These are phyloP conservation scores for Hyles euphorbiae DNA, from an alignment of 1,140 invertebrate genomes.

Conservation along the genomic window DNA sequence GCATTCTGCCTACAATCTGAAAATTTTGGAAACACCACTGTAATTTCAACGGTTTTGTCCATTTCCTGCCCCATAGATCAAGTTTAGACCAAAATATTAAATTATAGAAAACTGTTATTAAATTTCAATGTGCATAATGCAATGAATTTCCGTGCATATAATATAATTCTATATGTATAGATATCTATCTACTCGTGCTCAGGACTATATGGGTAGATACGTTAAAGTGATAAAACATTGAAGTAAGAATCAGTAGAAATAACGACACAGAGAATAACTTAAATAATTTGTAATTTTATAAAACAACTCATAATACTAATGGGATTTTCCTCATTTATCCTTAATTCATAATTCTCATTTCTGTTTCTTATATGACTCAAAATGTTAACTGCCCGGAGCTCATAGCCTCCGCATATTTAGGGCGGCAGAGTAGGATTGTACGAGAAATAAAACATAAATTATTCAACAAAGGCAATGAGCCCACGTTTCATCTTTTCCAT, in stretches of 20 bases:
- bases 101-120: too few relatives aligned
- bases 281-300: not conserved
- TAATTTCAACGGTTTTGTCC: not conserved
- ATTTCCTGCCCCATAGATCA: too few relatives aligned
- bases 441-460: slow-evolving; percentile 60
- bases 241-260: too few relatives aligned
- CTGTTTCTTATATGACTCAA: slow-evolving; percentile 19
- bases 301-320: slow-evolving; percentile 12
- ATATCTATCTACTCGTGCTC: too few relatives aligned
- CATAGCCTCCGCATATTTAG: slow-evolving; percentile 39
- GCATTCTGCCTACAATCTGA: slow-evolving; percentile 43
- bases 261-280: too few relatives aligned
- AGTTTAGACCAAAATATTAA: too few relatives aligned
- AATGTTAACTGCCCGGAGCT: slow-evolving; percentile 33
- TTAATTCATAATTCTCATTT: slow-evolving; percentile 18
- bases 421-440: slow-evolving; percentile 34
- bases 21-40: slow-evolving; percentile 23
- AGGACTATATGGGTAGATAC: too few relatives aligned
- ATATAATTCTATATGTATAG: too few relatives aligned
- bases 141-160: too few relatives aligned
- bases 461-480: slow-evolving; percentile 56
- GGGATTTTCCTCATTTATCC: slow-evolving; percentile 7
- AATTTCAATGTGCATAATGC: too few relatives aligned
- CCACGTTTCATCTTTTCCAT: slow-evolving; percentile 62
- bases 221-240: too few relatives aligned